phyloP scores from a whole-genome alignment of 2,888 invertebrate genomes.

The Ichneumoninae sp. region DNA sequence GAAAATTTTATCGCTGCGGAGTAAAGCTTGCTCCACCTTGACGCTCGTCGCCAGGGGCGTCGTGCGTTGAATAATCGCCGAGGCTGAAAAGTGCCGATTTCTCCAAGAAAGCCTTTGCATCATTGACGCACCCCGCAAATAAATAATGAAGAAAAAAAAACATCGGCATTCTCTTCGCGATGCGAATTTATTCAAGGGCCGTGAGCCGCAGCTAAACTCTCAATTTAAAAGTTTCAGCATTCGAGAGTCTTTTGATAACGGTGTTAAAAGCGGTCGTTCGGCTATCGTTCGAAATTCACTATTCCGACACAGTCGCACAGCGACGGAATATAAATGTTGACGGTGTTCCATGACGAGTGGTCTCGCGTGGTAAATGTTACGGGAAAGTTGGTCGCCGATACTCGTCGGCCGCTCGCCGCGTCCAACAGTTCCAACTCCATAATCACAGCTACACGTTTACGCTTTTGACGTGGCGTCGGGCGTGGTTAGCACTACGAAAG shows the following conservation, averaged over 20 bases:
- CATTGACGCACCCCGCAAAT: no score
- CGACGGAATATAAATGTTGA: constrained; percentile 18
- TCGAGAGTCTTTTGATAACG: no score
- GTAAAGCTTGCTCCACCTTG: no score
- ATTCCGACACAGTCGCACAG: background rate
- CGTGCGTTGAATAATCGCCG: background rate
- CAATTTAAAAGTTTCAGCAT: no score
- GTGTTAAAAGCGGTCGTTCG: constrained; percentile 13
- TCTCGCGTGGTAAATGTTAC: background rate
- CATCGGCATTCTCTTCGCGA: no score
- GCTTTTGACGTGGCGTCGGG: constrained; percentile 15
- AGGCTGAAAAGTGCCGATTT: background rate
- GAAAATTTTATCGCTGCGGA: no score
- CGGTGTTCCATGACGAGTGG: background rate
- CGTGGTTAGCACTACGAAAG: background rate
- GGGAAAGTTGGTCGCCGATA: constrained; percentile 43
- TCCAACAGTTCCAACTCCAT: constrained; percentile 49
- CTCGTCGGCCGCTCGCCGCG: constrained; percentile 12
- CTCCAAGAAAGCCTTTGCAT: no score
- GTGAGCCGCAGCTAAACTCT: constrained; percentile 1
- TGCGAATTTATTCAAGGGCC: no score
- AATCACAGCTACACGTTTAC: constrained; percentile 33
- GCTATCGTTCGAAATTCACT: constrained; percentile 18
- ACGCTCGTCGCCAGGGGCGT: background rate
- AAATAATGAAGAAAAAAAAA: no score